These are phyloP conservation scores for Cryptoprocta ferox DNA, from an alignment of 2,797 vertebrate species.

Conservation along the genomic window DNA sequence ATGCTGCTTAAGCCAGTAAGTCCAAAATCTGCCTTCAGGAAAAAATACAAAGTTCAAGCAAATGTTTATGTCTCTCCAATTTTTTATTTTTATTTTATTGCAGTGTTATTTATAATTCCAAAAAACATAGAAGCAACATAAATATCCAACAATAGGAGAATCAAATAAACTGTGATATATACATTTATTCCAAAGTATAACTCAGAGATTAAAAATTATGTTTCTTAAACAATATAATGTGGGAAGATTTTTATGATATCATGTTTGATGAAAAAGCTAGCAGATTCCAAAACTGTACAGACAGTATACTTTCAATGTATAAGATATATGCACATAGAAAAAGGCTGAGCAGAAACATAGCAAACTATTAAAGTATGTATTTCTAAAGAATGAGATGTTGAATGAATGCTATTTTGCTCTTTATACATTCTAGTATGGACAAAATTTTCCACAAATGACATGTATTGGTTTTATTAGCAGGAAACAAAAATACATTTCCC, in stretches of 20 bases:
- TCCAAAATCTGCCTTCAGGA: conserved; percentile 18
- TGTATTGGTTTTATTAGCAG: background rate
- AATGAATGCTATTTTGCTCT: background rate
- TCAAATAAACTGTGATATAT: background rate
- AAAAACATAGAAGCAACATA: background rate
- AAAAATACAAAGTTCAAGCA: conserved; percentile 28
- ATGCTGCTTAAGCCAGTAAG: conserved; percentile 31
- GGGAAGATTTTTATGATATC: conserved; percentile 1
- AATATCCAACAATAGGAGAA: conserved; percentile 24
- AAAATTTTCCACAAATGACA: background rate
- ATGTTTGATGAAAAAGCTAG: background rate
- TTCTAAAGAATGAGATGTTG: background rate
- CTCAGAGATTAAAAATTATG: conserved; percentile 31
- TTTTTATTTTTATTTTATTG: conserved; percentile 29
- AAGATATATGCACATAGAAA: background rate
- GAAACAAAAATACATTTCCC: background rate
- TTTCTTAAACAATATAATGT: conserved; percentile 8
- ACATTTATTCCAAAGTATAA: conserved; percentile 16
- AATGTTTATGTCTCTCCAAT: conserved; percentile 45
- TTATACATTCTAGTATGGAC: background rate
- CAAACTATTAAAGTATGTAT: background rate
- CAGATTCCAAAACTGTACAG: background rate
- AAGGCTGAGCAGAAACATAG: background rate
- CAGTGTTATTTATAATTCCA: conserved; percentile 11
- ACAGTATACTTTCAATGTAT: background rate